Conservation (phyloP, 2,888 invertebrate genomes). For the Orgyia antiqua region DNA sequence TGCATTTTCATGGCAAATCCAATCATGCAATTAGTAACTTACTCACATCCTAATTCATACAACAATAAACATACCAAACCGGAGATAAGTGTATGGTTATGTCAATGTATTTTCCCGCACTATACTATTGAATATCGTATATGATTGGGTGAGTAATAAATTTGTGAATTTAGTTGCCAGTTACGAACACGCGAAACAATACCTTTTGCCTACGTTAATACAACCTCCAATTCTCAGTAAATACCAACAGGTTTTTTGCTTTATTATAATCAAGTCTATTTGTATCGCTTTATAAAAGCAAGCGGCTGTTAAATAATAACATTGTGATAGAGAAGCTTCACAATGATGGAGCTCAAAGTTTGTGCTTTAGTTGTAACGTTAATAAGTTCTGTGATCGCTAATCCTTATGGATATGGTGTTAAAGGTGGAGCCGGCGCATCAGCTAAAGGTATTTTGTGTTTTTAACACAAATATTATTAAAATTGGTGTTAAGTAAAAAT, state of each 20-base stretch:
- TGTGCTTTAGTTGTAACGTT: constrained; percentile 50
- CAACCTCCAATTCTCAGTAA: constrained; percentile 61
- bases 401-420: constrained; percentile 62
- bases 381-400: constrained; percentile 43
- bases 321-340: constrained; percentile 64
- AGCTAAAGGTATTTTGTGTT: constrained; percentile 51
- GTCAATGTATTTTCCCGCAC: constrained; percentile 25
- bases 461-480: no score
- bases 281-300: constrained; percentile 72
- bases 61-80: constrained; percentile 24
- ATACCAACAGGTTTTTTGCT: constrained; percentile 67
- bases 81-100: constrained; percentile 24
- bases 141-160: constrained; percentile 39
- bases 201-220: constrained; percentile 49
- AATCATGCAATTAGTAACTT: constrained; percentile 21
- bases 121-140: constrained; percentile 19
- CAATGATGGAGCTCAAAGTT: constrained; percentile 57
- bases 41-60: constrained; percentile 18
- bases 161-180: constrained; percentile 28
- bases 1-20: constrained; percentile 1
- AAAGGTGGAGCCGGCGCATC: constrained; percentile 57
- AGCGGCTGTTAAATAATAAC: constrained; percentile 46
- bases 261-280: constrained; percentile 58
- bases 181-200: constrained; percentile 49
- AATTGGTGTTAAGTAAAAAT: no score